phyloP scores from a whole-genome alignment of 2,113 vertebrate genomes.

The Cervus canadensis region DNA sequence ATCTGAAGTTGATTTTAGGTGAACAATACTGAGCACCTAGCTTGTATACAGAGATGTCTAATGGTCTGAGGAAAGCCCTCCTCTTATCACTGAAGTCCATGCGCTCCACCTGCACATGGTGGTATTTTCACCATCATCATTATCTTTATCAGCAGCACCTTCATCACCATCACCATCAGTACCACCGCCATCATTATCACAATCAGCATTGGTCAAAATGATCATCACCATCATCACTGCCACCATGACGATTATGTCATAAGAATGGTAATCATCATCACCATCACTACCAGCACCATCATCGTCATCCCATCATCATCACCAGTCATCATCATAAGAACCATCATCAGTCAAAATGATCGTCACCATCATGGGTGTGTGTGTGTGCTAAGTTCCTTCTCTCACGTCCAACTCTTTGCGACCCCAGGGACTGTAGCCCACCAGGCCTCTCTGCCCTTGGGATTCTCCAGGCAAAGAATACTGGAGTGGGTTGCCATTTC shows the following conservation, averaged over 20 bases:
- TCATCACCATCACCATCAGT: not conserved
- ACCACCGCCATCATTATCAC: no score
- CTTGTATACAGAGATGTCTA: not conserved
- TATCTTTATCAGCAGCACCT: not conserved
- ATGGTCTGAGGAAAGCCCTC: not conserved
- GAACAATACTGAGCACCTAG: not conserved
- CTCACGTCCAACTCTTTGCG: not conserved
- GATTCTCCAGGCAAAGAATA: not conserved
- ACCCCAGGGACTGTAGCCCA: not conserved
- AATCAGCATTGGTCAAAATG: not conserved
- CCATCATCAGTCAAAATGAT: not conserved
- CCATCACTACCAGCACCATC: rapidly evolving
- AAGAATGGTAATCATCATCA: rapidly evolving
- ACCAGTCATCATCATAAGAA: not conserved
- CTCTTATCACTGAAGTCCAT: not conserved
- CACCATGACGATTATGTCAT: rapidly evolving
- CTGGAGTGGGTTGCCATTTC: not conserved
- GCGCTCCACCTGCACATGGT: not conserved
- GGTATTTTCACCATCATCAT: not conserved
- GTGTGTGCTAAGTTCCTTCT: not conserved
- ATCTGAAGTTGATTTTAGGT: not conserved
- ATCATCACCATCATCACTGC: not conserved
- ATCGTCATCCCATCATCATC: rapidly evolving
- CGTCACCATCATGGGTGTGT: not conserved
- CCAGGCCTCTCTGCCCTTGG: not conserved